Evolutionary conservation across 1,140 invertebrate genomes (phyloP).

Genomic region (Ceratoteleas bidentatus): DNA sequence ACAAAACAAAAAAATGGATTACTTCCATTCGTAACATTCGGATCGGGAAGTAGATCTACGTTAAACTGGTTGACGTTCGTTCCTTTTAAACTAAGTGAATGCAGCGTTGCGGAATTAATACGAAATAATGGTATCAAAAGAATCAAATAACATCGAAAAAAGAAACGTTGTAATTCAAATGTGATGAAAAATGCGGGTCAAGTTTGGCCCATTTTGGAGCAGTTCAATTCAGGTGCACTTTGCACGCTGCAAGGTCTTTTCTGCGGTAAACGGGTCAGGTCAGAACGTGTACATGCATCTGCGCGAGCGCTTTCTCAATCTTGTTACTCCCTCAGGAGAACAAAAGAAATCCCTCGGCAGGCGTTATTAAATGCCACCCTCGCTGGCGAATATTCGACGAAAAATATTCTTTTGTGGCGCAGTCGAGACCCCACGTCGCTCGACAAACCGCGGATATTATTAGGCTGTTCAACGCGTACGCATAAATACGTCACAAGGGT

Average conservation of each 20-base stretch:
- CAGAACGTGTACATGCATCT: slow-evolving; percentile 14
- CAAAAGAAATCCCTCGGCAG: slow-evolving; percentile 56
- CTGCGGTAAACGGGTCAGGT: background rate
- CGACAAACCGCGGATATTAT: slow-evolving; percentile 62
- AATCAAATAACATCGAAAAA: too few relatives aligned
- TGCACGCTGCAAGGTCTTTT: background rate
- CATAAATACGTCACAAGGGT: slow-evolving; percentile 67
- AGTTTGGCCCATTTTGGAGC: background rate
- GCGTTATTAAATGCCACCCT: slow-evolving; percentile 68
- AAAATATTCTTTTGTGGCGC: slow-evolving; percentile 61
- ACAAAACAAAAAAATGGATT: too few relatives aligned
- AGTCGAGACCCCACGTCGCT: slow-evolving; percentile 51
- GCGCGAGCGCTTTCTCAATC: slow-evolving; percentile 36
- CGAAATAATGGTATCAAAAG: too few relatives aligned
- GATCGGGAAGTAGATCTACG: too few relatives aligned
- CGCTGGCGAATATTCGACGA: slow-evolving; percentile 60
- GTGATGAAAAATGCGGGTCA: background rate
- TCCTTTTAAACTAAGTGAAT: too few relatives aligned
- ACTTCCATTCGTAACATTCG: too few relatives aligned
- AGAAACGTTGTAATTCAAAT: too few relatives aligned
- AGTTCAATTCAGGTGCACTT: background rate
- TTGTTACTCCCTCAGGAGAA: slow-evolving; percentile 57
- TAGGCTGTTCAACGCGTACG: slow-evolving; percentile 59
- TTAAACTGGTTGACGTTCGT: too few relatives aligned
- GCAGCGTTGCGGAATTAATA: too few relatives aligned